phyloP scores from a whole-genome alignment of 1,140 invertebrate genomes.

The Holcopasites calliopsidis region DNA sequence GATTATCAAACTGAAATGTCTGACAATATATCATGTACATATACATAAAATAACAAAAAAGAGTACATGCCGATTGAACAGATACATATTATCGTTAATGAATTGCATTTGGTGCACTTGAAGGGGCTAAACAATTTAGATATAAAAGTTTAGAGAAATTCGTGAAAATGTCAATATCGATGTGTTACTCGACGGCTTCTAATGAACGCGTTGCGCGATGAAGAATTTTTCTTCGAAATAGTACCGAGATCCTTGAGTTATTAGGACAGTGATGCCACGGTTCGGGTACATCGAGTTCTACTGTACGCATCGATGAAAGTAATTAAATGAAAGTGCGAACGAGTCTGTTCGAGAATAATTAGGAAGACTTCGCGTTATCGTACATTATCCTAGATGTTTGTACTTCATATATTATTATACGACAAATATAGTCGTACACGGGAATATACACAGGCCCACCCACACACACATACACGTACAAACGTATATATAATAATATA shows the following conservation, averaged over 20 bases:
- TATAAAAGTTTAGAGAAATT: neutral
- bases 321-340: conserved; percentile 48
- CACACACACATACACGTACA: conserved; percentile 14
- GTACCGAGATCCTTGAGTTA: neutral
- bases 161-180: conserved; percentile 18
- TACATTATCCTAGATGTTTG: conserved; percentile 52
- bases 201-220: neutral
- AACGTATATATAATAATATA: conserved; percentile 1
- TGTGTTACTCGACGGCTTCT: neutral
- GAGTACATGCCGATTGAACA: too few relatives aligned
- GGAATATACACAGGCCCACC: conserved; percentile 41
- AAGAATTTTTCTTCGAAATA: neutral
- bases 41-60: too few relatives aligned
- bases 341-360: conserved; percentile 47
- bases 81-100: too few relatives aligned
- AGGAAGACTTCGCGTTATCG: conserved; percentile 47
- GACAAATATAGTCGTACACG: conserved; percentile 20
- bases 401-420: conserved; percentile 52
- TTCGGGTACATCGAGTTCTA: conserved; percentile 45
- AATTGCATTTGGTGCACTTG: neutral
- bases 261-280: conserved; percentile 1
- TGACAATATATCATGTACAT: neutral
- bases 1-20: neutral
- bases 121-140: neutral
- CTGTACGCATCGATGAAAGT: conserved; percentile 51